Conservation (phyloP, 2,113 vertebrate species). For the Leucopsar rothschildi region DNA sequence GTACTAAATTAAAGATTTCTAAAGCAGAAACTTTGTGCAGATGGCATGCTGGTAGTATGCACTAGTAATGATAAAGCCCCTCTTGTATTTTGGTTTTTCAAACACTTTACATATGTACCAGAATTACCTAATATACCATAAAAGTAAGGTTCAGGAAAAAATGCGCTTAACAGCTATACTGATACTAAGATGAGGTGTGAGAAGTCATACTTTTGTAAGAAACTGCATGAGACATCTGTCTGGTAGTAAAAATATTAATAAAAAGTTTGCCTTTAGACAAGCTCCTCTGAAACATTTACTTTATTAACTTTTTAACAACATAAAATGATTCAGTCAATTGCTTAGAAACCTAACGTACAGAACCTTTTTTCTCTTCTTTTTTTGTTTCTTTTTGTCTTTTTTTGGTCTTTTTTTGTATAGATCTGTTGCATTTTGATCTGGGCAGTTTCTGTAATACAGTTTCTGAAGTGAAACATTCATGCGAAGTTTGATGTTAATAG, state of each 20-base stretch:
- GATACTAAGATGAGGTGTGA: not conserved
- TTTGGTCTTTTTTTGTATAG: not conserved
- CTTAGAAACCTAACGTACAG: not conserved
- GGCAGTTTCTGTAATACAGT: not conserved
- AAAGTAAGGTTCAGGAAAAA: not conserved
- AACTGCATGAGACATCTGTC: not conserved
- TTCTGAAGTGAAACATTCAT: not conserved
- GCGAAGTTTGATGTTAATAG: not conserved
- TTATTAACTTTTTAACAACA: not conserved
- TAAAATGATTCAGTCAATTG: not conserved
- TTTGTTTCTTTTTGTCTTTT: no score
- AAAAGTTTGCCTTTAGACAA: not conserved
- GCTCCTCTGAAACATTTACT: not conserved
- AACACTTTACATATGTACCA: rapidly evolving
- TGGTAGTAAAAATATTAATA: rapidly evolving
- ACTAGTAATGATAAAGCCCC: not conserved
- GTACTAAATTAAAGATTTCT: not conserved
- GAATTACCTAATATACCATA: not conserved
- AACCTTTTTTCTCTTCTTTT: not conserved
- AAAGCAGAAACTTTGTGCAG: not conserved
- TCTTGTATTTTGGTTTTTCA: not conserved
- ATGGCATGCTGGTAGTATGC: not conserved
- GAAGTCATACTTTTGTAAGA: not conserved
- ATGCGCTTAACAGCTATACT: not conserved
- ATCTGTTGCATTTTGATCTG: not conserved